Conservation (phyloP, 2,888 invertebrate species). For the Invenusta paracnida region DNA sequence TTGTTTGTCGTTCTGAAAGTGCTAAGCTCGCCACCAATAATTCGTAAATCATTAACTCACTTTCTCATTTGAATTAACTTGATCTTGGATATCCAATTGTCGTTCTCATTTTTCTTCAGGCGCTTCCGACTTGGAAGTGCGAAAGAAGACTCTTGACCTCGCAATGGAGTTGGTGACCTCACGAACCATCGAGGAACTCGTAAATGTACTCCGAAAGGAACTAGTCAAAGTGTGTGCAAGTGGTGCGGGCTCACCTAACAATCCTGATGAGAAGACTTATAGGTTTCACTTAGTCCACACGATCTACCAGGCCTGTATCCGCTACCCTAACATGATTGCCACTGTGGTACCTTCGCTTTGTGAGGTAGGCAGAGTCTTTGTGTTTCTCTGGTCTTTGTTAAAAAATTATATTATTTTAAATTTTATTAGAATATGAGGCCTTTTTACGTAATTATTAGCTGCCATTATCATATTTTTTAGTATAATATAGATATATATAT, state of each 20-base stretch:
- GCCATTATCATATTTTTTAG: no score
- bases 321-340: constrained; percentile 82
- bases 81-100: no score
- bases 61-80: no score
- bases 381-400: no score
- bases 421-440: no score
- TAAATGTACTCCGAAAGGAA: constrained; percentile 45
- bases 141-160: constrained; percentile 75
- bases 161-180: constrained; percentile 84
- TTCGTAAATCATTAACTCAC: no score
- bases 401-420: constrained; percentile 29
- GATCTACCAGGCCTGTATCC: constrained; percentile 83
- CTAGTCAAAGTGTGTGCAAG: constrained; percentile 32
- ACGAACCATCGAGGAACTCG: constrained; percentile 79
- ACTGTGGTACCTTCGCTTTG: constrained; percentile 78
- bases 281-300: constrained; percentile 73
- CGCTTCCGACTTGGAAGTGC: constrained; percentile 87
- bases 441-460: no score
- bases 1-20: no score
- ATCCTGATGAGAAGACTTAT: constrained; percentile 37
- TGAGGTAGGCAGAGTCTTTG: no score
- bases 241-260: constrained; percentile 20
- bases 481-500: no score
- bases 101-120: constrained; percentile 63
- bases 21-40: no score